A percentile compares a stretch with the other conserved stretches of the same genome.
Conservation (phyloP, 2,113 vertebrate species). For the Octodon degus region DNA sequence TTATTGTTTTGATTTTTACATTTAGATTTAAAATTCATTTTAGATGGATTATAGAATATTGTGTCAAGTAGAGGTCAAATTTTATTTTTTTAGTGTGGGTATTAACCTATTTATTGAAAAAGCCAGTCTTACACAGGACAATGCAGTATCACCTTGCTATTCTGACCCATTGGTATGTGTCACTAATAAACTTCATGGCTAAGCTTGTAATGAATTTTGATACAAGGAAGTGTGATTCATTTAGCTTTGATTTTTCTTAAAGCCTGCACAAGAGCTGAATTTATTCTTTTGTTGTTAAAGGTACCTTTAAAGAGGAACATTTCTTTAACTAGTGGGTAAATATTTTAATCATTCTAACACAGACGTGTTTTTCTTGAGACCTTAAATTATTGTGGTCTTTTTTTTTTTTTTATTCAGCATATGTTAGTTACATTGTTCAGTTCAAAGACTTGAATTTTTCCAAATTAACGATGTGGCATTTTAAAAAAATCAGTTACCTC, state of each 20-base stretch:
- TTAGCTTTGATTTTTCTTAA: not conserved
- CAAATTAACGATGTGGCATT: constrained; percentile 19
- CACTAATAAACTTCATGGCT: not conserved
- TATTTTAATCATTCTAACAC: not conserved
- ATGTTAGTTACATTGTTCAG: not conserved
- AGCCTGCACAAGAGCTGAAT: not conserved
- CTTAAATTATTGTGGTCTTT: not conserved
- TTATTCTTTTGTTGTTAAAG: not conserved
- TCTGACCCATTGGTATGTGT: not conserved
- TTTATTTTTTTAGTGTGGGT: constrained; percentile 22
- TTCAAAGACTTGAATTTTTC: constrained; percentile 5
- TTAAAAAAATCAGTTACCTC: not conserved
- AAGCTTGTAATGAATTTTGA: not conserved
- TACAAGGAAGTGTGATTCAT: not conserved
- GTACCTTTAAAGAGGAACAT: not conserved
- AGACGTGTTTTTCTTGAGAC: not conserved
- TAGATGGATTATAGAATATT: not conserved
- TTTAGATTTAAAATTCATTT: not conserved
- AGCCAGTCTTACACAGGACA: not conserved
- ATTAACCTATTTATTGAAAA: not conserved
- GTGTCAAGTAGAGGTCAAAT: not conserved
- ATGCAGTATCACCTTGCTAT: not conserved
- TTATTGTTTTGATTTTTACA: constrained; percentile 6
- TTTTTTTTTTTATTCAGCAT: not conserved
- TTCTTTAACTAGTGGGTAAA: constrained; percentile 16